Evolutionary conservation across 92 coral and sea anemone species (phyloP), one percentile per base, ranked within the genome.

Genomic region (Bergia sp.): DNA sequence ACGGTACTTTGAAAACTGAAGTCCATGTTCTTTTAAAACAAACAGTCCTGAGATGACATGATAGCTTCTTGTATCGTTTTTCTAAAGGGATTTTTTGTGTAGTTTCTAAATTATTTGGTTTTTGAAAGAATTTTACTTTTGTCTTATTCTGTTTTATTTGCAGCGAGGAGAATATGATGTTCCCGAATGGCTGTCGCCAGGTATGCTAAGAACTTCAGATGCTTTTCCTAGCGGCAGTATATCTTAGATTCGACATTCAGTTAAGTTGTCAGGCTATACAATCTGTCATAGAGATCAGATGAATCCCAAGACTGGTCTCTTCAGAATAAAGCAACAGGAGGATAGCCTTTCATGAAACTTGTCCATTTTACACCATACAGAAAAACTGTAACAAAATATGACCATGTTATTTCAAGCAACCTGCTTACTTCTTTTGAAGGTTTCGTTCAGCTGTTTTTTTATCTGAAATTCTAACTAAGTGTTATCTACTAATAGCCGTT

Each of bases 81-180:
- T 61, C n/a, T n/a, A 16, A 61, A 61, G 0, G 23, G 16, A 0
- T 3, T 61, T 50, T 0, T 9, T 50, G 11, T 50, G 57, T 50
- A 50, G 57, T 10, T 50, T 4, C 76, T 38, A 5, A 82, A 20
- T 71, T 7, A 36, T 7, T 65, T 9, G 49, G n/a, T n/a, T 29
- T 55, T 13, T 42, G 37, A 50, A 58, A 39, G n/a, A 36, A 55
- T 8, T 13, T 15, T 4, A 21, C 1, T 73, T 37, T 53, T 13
- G 43, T 55, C 4, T 45, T 39, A 49, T 18, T 20, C 53, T 73
- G 18, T 80, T 85, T 89, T 6, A 37, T 67, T 67, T 82, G 49
- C 85, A 96, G 99, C 94, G 96, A 93, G 99, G 99, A 90, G 95
- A 95, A 39, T 96, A 96, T 89, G 99, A 96, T 69, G 90, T 93